Percentiles rank a stretch among this genome's conserved stretches.
Conservation (phyloP, 2,888 invertebrate species). For the Alviniconcha strummeri region DNA sequence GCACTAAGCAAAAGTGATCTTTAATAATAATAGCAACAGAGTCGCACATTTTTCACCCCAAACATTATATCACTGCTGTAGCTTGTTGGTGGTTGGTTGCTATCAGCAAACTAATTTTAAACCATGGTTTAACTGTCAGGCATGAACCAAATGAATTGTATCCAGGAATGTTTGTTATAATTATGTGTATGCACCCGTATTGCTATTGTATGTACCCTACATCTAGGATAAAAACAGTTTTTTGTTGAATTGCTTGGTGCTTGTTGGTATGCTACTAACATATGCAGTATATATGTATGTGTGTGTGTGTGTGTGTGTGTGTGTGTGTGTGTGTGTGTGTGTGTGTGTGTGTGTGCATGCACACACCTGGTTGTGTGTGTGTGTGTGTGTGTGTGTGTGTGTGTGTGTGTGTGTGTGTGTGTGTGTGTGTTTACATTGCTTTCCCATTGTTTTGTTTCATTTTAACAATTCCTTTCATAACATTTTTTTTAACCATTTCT, state of each 20-base stretch:
- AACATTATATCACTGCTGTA: no score
- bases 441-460: slow-evolving; percentile 27
- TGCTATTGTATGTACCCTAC: no score
- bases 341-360: neutral
- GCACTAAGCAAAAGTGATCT: no score
- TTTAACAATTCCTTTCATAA: neutral
- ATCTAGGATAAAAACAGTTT: neutral
- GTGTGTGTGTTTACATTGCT: neutral
- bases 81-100: no score
- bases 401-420: slow-evolving; percentile 47
- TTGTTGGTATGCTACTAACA: slow-evolving; percentile 13
- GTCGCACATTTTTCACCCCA: no score
- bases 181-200: no score
- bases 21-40: no score
- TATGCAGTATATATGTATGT: slow-evolving; percentile 1
- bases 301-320: slow-evolving; percentile 16
- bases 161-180: no score
- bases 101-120: no score
- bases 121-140: no score
- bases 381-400: slow-evolving; percentile 31
- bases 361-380: slow-evolving; percentile 8
- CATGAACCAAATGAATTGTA: no score
- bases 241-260: neutral
- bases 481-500: no score
- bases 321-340: slow-evolving; percentile 34